Conservation (phyloP, 1,140 invertebrate species). For the Pentalonia nigronervosa region DNA sequence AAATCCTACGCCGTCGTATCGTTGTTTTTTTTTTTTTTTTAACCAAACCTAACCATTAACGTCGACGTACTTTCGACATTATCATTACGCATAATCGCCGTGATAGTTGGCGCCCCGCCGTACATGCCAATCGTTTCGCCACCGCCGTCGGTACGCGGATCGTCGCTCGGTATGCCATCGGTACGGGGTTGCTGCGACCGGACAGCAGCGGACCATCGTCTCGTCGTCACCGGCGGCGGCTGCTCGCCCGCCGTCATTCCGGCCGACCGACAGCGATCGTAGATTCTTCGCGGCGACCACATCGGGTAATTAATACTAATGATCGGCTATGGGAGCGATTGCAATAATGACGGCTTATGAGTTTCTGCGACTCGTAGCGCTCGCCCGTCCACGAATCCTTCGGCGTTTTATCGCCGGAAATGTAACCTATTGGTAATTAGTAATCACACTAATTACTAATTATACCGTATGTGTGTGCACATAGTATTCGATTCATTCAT, state of each 20-base stretch:
- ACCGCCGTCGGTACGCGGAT: background rate
- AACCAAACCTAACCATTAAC: background rate
- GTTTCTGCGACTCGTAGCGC: background rate
- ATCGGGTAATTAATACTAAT: background rate
- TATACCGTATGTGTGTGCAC: background rate
- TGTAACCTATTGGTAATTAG: background rate
- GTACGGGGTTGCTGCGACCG: background rate
- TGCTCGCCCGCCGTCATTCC: background rate
- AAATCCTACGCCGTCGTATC: background rate
- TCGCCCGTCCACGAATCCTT: background rate
- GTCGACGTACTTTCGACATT: background rate
- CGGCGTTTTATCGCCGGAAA: background rate
- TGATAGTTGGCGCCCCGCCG: background rate
- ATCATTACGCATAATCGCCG: background rate
- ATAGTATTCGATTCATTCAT: constrained; percentile 55
- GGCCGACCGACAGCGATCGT: background rate
- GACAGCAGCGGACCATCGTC: background rate
- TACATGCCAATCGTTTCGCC: background rate
- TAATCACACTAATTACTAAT: background rate
- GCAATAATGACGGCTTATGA: background rate
- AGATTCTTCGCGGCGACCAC: constrained; percentile 28
- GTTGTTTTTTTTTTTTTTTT: background rate
- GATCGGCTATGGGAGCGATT: too few species aligned
- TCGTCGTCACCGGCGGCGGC: background rate
- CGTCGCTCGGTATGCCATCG: background rate